A percentile compares a stretch with the other conserved stretches of the same genome.
phyloP scores from a whole-genome alignment of 2,113 vertebrate species.

The Tyto alba region DNA sequence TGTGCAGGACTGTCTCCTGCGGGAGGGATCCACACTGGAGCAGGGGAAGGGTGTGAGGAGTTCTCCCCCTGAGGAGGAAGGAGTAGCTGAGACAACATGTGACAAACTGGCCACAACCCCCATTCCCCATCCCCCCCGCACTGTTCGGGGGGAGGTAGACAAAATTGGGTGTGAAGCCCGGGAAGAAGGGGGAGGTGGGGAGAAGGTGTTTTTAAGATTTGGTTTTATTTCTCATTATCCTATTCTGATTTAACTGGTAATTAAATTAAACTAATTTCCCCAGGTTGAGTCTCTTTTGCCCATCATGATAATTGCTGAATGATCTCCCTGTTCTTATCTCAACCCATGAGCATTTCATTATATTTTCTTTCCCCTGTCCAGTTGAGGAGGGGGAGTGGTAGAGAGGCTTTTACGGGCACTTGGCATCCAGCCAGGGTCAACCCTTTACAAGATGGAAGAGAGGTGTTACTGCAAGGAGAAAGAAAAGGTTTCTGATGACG shows the following conservation, averaged over 20 bases:
- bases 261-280: background rate
- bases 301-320: background rate
- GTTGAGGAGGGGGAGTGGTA: background rate
- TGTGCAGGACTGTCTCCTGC: no score
- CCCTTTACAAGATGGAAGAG: background rate
- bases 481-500: background rate
- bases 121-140: background rate
- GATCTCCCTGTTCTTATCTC: background rate
- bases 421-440: background rate
- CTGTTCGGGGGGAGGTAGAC: no score
- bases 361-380: background rate
- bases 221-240: background rate
- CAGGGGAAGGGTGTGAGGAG: background rate
- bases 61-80: background rate
- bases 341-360: fast-evolving
- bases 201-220: background rate
- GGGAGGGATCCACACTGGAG: no score
- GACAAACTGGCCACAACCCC: background rate
- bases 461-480: background rate
- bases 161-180: background rate
- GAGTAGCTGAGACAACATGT: background rate
- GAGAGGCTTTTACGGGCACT: background rate
- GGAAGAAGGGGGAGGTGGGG: background rate
- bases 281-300: background rate
- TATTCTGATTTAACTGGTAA: background rate